Evolutionary conservation across 1,140 invertebrate genomes (phyloP).

Genomic region (Meloidogyne floridensis): DNA sequence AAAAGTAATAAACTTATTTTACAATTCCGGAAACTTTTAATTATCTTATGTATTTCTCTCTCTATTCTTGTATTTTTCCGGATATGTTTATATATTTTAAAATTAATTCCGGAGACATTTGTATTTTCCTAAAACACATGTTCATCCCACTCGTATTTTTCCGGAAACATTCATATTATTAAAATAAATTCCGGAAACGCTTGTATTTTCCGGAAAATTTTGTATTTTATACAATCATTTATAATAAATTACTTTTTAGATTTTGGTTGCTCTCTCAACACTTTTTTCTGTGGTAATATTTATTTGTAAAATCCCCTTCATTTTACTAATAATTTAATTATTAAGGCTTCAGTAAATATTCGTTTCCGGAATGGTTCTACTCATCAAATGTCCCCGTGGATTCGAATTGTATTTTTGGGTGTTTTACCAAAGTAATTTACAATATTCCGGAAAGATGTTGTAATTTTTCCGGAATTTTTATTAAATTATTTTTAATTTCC

Average conservation of each 20-base stretch:
- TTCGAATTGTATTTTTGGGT: constrained; percentile 86
- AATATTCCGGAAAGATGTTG: background rate
- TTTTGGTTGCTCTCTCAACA: constrained; percentile 91
- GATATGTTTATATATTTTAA: too few relatives aligned
- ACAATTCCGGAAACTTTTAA: background rate
- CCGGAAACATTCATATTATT: too few relatives aligned
- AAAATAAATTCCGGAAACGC: too few relatives aligned
- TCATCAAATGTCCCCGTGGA: constrained; percentile 89
- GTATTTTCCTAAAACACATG: too few relatives aligned
- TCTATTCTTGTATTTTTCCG: too few relatives aligned
- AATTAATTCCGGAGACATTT: too few relatives aligned
- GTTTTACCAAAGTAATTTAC: constrained; percentile 74
- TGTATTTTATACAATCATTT: background rate
- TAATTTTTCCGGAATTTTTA: background rate
- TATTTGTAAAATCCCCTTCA: background rate
- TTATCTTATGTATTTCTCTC: too few relatives aligned
- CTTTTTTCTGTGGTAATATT: constrained; percentile 71
- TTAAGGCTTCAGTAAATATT: constrained; percentile 84
- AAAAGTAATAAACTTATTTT: background rate
- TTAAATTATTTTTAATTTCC: too few relatives aligned
- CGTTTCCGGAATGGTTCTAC: constrained; percentile 82
- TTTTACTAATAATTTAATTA: constrained; percentile 73
- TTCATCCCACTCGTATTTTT: too few relatives aligned
- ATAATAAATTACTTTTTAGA: background rate
- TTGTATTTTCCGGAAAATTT: too few relatives aligned